A percentile compares a stretch with the other conserved stretches of the same genome.
These are phyloP conservation scores for Tetranychus cinnabarinus DNA, from an alignment of 1,140 invertebrate genomes.

Conservation along the genomic window DNA sequence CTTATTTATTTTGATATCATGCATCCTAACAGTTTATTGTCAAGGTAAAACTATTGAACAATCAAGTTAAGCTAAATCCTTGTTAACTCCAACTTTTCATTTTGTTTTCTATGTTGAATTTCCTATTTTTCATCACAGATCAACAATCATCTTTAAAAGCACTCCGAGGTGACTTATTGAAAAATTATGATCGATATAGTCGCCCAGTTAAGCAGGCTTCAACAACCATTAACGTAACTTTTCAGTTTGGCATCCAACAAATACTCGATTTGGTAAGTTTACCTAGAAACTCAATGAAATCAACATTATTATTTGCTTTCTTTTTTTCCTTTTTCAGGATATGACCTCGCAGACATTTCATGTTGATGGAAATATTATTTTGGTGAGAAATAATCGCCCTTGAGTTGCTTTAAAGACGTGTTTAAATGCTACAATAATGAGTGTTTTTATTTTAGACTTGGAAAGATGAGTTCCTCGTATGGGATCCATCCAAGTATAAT, in stretches of 20 bases:
- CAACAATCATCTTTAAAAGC: neutral
- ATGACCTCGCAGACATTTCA: neutral
- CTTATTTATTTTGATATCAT: too few relatives aligned
- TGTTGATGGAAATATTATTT: neutral
- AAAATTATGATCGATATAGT: neutral
- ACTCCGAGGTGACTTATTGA: neutral
- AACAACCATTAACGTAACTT: neutral
- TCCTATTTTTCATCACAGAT: neutral
- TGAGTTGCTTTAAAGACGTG: too few relatives aligned
- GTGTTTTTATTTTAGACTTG: neutral
- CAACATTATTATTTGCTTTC: neutral
- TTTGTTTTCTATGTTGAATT: neutral
- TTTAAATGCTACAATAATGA: neutral
- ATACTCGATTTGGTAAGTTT: neutral
- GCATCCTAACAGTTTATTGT: too few relatives aligned
- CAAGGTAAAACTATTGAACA: too few relatives aligned
- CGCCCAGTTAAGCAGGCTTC: neutral
- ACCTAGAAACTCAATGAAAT: neutral
- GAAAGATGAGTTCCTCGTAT: neutral
- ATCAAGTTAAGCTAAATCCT: too few relatives aligned
- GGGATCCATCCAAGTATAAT: neutral
- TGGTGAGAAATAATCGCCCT: neutral
- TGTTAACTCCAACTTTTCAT: too few relatives aligned
- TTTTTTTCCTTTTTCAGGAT: neutral
- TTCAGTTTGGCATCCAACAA: neutral